Conservation (phyloP, 2,888 invertebrate species). For the Proisotoma minuta region DNA sequence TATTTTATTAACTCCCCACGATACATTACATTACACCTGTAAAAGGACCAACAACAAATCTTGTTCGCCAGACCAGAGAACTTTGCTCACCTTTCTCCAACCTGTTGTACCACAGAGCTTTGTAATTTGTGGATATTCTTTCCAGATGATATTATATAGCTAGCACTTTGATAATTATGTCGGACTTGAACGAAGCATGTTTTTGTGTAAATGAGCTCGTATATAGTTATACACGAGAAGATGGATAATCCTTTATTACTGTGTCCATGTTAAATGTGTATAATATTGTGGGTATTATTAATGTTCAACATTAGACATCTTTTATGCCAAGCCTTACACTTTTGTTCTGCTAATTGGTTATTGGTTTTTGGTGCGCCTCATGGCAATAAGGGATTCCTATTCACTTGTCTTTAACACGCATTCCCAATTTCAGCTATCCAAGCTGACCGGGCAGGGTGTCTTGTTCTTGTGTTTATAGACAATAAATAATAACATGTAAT, state of each 20-base stretch:
- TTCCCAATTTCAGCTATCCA: not conserved
- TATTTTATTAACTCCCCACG: slow-evolving; percentile 29
- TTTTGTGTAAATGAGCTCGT: slow-evolving; percentile 15
- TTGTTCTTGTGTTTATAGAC: not conserved
- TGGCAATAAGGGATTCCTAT: not conserved
- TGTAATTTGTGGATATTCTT: no score
- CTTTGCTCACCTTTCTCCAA: no score
- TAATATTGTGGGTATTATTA: not conserved
- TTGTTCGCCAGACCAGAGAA: no score
- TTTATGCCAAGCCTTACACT: slow-evolving; percentile 14
- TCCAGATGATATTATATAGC: slow-evolving; percentile 5
- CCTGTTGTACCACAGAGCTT: no score
- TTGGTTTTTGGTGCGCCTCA: slow-evolving; percentile 4
- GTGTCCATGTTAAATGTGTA: not conserved
- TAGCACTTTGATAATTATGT: slow-evolving; percentile 1
- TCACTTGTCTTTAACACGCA: slow-evolving; percentile 10
- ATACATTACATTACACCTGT: slow-evolving; percentile 11
- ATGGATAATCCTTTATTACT: slow-evolving; percentile 5
- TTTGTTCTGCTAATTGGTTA: slow-evolving; percentile 16
- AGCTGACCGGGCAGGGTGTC: not conserved
- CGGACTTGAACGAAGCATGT: slow-evolving; percentile 5
- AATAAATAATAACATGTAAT: not conserved
- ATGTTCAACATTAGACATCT: slow-evolving; percentile 15
- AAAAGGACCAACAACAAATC: not conserved
- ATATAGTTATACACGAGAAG: not conserved